Conservation (phyloP, 1,140 invertebrate species). For the Pemphigus obesinymphae region DNA sequence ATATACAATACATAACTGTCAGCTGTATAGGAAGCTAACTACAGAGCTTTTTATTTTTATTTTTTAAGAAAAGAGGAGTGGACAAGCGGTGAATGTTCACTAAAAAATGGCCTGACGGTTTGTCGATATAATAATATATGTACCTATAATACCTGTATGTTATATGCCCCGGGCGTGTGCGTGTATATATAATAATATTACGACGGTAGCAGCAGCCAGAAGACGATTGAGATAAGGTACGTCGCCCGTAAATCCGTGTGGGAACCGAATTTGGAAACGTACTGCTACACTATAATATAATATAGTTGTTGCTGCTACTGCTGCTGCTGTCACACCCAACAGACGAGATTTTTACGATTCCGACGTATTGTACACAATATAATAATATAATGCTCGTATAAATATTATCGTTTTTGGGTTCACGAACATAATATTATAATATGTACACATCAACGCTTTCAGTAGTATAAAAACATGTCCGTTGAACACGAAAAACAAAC, state of each 20-base stretch:
- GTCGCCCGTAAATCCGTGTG: constrained; percentile 13
- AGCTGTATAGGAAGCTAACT: too few species aligned
- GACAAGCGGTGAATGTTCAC: too few species aligned
- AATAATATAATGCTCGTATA: not conserved
- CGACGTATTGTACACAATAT: not conserved
- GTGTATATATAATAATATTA: not conserved
- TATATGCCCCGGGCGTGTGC: not conserved
- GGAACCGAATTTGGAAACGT: constrained; percentile 13
- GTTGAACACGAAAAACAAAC: too few species aligned
- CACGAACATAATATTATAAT: not conserved
- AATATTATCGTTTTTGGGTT: not conserved
- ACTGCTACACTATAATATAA: not conserved
- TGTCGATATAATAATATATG: too few species aligned
- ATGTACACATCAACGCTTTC: not conserved
- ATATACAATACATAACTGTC: too few species aligned
- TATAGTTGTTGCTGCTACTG: not conserved
- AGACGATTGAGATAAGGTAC: not conserved
- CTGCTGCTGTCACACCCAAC: not conserved
- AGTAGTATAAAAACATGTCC: too few species aligned
- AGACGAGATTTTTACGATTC: not conserved
- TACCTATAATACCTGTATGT: too few species aligned
- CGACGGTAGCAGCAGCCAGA: not conserved
- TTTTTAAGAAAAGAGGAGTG: too few species aligned
- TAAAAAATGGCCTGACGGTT: too few species aligned
- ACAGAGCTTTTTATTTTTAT: too few species aligned